phyloP scores from a whole-genome alignment of 2,113 vertebrate species.

The Cyprinodon tularosa region DNA sequence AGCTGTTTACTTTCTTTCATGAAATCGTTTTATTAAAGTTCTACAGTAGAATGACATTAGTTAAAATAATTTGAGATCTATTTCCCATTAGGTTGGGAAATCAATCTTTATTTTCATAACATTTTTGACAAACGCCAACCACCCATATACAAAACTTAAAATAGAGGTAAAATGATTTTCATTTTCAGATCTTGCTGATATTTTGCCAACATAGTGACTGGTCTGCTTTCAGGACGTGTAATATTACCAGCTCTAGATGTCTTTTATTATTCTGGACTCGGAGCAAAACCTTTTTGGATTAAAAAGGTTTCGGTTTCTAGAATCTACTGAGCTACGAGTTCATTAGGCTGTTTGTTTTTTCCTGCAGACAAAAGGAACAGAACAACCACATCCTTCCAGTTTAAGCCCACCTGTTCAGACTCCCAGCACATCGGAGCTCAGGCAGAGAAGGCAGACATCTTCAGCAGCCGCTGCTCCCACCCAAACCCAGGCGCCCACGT shows the following conservation, averaged over 20 bases:
- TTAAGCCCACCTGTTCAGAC: constrained; percentile 1
- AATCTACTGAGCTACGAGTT: background rate
- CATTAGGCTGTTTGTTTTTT: background rate
- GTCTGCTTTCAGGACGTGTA: too few relatives aligned
- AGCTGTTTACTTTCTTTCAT: background rate
- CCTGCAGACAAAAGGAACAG: constrained; percentile 34
- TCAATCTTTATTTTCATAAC: background rate
- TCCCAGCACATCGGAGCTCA: constrained; percentile 51
- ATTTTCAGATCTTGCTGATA: too few relatives aligned
- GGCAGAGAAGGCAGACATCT: constrained; percentile 64
- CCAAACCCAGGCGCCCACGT: background rate
- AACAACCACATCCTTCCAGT: constrained; percentile 7
- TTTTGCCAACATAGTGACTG: too few relatives aligned
- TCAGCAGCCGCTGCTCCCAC: constrained; percentile 12
- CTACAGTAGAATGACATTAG: background rate
- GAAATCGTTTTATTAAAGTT: background rate
- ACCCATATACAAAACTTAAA: background rate
- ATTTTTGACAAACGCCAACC: background rate
- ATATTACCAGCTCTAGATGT: too few relatives aligned
- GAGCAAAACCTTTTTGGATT: background rate
- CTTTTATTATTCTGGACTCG: background rate
- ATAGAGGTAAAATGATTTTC: background rate
- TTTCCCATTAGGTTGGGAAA: background rate
- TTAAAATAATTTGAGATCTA: too few relatives aligned
- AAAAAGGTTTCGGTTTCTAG: background rate